Conservation (phyloP, 2,113 vertebrate species). For the Dryoscopus gambensis region DNA sequence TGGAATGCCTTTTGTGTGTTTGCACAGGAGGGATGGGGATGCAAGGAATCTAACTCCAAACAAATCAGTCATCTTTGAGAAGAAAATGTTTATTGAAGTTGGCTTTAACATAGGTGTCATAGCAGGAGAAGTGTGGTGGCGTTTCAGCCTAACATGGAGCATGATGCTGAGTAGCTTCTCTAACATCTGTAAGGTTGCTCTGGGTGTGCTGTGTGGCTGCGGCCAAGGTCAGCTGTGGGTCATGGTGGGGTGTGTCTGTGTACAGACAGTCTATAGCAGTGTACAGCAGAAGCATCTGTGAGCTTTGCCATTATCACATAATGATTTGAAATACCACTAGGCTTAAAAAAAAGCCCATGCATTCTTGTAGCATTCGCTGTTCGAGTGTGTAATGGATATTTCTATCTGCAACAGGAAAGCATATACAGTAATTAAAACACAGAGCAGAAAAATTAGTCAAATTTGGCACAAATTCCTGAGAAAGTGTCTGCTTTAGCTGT, state of each 20-base stretch:
- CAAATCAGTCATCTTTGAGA: background rate
- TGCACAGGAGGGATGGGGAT: background rate
- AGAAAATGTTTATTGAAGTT: background rate
- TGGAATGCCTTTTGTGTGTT: background rate
- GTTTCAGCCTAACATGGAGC: background rate
- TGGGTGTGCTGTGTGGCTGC: background rate
- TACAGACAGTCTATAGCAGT: background rate
- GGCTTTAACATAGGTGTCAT: background rate
- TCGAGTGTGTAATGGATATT: conserved; percentile 57
- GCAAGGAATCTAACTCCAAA: background rate
- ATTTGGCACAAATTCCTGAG: conserved; percentile 52
- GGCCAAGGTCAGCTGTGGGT: background rate
- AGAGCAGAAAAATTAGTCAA: conserved; percentile 48
- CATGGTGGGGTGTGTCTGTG: background rate
- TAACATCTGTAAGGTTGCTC: background rate
- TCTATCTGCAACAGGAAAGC: conserved; percentile 40
- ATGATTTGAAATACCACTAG: conserved; percentile 4
- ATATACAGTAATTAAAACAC: conserved; percentile 61
- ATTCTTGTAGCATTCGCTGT: background rate
- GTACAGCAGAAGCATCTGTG: background rate
- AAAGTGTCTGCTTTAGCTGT: conserved; percentile 51
- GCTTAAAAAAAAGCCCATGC: background rate
- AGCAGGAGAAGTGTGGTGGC: background rate
- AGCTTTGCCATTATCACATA: background rate
- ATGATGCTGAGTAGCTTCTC: background rate